phyloP scores from a whole-genome alignment of 2,797 vertebrate species.

The Anniella stebbinsi region DNA sequence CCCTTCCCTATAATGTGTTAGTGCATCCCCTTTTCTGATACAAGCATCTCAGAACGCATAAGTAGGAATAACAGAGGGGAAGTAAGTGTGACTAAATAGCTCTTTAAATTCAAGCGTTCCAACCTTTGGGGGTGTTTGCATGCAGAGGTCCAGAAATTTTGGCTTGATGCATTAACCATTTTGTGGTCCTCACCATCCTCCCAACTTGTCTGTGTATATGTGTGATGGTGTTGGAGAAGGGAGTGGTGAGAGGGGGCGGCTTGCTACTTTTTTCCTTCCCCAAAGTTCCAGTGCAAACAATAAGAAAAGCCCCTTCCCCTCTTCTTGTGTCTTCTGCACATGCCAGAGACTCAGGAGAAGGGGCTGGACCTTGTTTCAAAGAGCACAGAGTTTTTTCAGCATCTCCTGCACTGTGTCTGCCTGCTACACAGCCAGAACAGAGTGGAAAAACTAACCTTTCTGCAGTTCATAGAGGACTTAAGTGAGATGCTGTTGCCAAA shows the following conservation, averaged over 20 bases:
- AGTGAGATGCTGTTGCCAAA: neutral
- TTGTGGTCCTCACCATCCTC: neutral
- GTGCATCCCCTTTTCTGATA: conserved; percentile 7
- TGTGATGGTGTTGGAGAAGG: neutral
- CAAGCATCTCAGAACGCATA: neutral
- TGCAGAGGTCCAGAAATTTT: neutral
- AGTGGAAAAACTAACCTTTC: neutral
- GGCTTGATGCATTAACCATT: neutral
- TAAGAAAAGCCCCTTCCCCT: neutral
- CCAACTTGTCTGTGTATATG: neutral
- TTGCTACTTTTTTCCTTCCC: neutral
- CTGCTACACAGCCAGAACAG: neutral
- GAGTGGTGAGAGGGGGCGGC: neutral
- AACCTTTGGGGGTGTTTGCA: neutral
- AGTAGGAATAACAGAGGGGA: too few species aligned
- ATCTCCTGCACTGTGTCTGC: neutral
- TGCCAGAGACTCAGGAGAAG: neutral
- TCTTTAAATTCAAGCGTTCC: neutral
- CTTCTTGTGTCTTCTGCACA: neutral
- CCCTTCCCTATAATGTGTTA: neutral
- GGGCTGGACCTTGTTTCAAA: rapidly evolving
- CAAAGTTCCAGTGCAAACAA: neutral
- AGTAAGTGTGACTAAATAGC: too few species aligned
- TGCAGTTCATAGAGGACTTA: neutral
- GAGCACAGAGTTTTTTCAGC: neutral